Evolutionary conservation across 2,113 vertebrate genomes (phyloP), one percentile per base, ranked within the genome.

Genomic region (Oreotragus oreotragus): DNA sequence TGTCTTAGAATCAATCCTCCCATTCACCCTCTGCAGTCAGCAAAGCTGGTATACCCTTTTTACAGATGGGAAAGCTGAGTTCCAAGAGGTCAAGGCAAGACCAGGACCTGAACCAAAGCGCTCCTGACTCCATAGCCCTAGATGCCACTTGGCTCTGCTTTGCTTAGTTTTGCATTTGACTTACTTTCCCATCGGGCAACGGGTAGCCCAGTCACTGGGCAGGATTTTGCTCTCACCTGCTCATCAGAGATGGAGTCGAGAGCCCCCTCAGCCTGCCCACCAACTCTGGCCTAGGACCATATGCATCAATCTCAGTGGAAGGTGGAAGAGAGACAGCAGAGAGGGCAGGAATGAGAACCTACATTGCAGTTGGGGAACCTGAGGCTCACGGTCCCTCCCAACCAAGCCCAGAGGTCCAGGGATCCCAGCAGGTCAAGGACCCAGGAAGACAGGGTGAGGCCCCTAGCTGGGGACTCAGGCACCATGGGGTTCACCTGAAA

Each of bases 1-100:
- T 49, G 16, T 30, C 33, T 57, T 84, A 53, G 11, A n/a, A 17
- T 43, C 6, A 0, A 0, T 57, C 9, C 25, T 23, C 8, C 9
- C 0, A 15, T 2, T 21, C 30, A 7, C 49, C 28, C 25, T 33
- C 33, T 14, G 47, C 45, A 21, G 10, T 51, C 16, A 11, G 7
- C 64, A 80, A 17, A 33, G 14, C 36, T 3, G 4, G 15, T 1
- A 16, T 7, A 16, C 10, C 30, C 33, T 33, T 47, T 43, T n/a
- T 4, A 58, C 47, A 60, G 76, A 10, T 23, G 25, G 76, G 39
- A n/a, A 85, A 90, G 39, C 28, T 1, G 17, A 96, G 33, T 15
- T 62, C 15, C 16, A 23, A 28, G 93, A 94, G 53, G 10, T 51
- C 36, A 76, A 87, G 36, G 36, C 64, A 17, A 87, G 62, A 14